phyloP scores from a whole-genome alignment of 2,888 invertebrate species.

The Nomada ferruginata region DNA sequence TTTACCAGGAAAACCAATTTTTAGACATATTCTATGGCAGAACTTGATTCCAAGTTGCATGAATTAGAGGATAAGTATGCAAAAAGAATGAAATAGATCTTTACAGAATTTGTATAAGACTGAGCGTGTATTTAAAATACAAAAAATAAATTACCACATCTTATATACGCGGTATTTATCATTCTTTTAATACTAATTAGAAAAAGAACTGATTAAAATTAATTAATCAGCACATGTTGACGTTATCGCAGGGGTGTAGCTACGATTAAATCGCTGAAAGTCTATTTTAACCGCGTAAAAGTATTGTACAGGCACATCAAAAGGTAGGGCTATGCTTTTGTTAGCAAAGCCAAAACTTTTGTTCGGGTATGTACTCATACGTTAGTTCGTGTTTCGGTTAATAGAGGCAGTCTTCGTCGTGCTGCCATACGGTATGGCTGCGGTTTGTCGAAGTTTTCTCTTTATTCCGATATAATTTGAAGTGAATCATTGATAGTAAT shows the following conservation, averaged over 20 bases:
- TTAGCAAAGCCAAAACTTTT: conserved; percentile 63
- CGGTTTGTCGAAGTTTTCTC: conserved; percentile 72
- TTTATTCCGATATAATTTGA: conserved; percentile 69
- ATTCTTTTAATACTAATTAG: background rate
- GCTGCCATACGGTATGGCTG: conserved; percentile 81
- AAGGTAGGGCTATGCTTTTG: conserved; percentile 40
- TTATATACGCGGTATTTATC: background rate
- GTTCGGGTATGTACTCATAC: conserved; percentile 68
- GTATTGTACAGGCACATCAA: conserved; percentile 18
- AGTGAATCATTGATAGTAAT: conserved; percentile 67
- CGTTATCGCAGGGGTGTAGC: background rate
- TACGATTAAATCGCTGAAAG: background rate
- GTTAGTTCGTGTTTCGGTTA: conserved; percentile 77
- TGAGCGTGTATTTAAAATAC: background rate
- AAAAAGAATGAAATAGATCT: conserved; percentile 73
- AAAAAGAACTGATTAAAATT: background rate
- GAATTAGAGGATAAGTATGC: conserved; percentile 78
- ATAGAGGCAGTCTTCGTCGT: conserved; percentile 80
- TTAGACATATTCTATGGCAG: conserved; percentile 78
- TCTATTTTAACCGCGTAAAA: background rate
- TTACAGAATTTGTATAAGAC: background rate
- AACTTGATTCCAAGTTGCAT: conserved; percentile 77
- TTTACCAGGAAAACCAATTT: conserved; percentile 55
- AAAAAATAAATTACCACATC: conserved; percentile 4
- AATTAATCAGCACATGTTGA: background rate